Base-by-base conservation (phyloP, 2,113 vertebrate genomes). In the Blennius ocellaris region DNA sequence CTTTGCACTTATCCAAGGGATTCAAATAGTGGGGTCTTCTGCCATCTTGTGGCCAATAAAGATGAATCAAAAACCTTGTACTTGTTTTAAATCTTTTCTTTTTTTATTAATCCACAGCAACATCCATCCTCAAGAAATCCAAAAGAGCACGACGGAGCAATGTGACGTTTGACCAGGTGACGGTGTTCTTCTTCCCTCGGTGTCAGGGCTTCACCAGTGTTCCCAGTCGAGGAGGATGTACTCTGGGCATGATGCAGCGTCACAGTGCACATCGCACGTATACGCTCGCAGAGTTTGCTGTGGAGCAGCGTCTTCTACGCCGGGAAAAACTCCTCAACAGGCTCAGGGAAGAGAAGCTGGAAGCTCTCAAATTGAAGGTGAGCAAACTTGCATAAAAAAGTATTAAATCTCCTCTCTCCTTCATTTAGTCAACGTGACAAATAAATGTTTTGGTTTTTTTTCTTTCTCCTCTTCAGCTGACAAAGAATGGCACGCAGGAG, bases 131-230 rank as follows among this genome's bases (percentile, higher is more conserved):
- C 83, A 99, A 97, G 93, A 96, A 95, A 75, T 87, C 94, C 73
- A 96, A 95, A 69, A 88, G 94, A 36, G 73, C 90, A 0, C 94
- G 94, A 53, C 92, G 93, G 5, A 92, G 95, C 78, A 95, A 93
- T 0, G 96, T 99, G 40, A 93, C 94, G 62, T 99, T 99, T 14
- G 93, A 96, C 84, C 95, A 95, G 86, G 96, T 98, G 86, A 97
- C 95, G 0, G 97, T 99, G 76, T 99, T 96, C 93, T 98, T 96
- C 93, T 99, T 99, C 89, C 95, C 95, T 0, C 94, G 97, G 78
- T 98, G 98, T 91, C 98, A 99, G 89, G 98, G 98, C 37, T 99
- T 99, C 93, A 98, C 96, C 49, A 97, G 97, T 0, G 97, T 99
- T 87, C 97, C 98, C 17, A 97, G 98, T 86, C 94, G 95, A 0